Evolutionary conservation across 2,113 vertebrate genomes (phyloP).

Genomic region (Murina feae): DNA sequence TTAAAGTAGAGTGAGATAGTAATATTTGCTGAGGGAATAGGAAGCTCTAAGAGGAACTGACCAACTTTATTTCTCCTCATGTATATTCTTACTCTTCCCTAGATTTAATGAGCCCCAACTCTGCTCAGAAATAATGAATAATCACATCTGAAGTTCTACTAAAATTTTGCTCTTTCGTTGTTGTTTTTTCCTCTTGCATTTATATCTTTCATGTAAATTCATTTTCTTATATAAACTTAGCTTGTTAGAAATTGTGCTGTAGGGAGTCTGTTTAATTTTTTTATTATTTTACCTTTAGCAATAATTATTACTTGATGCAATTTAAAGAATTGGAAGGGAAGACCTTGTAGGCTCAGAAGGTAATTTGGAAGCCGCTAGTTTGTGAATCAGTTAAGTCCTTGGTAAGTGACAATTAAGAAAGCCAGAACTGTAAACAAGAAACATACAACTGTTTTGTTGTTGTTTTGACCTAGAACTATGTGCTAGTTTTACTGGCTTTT

Average conservation of each 20-base stretch:
- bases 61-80: slow-evolving; percentile 1
- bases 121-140: not conserved
- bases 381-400: not conserved
- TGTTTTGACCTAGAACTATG: not conserved
- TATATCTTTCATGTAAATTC: not conserved
- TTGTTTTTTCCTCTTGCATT: not conserved
- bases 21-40: not conserved
- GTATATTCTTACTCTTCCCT: not conserved
- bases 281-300: not conserved
- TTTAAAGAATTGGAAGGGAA: not conserved
- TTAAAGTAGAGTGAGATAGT: slow-evolving; percentile 10
- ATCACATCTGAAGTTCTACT: not conserved
- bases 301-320: not conserved
- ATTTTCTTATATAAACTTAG: not conserved
- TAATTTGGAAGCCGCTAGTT: not conserved
- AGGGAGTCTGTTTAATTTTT: not conserved
- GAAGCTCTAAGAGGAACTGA: not conserved
- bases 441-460: not conserved
- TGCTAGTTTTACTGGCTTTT: not conserved
- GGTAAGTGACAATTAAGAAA: slow-evolving; percentile 9
- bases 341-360: not conserved
- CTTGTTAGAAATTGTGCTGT: slow-evolving; percentile 19
- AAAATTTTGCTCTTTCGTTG: not conserved
- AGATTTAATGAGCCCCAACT: not conserved
- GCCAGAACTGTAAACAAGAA: not conserved